These are phyloP conservation scores for Otolemur crassicaudatus DNA, from an alignment of 2,797 vertebrate species.

Conservation along the genomic window DNA sequence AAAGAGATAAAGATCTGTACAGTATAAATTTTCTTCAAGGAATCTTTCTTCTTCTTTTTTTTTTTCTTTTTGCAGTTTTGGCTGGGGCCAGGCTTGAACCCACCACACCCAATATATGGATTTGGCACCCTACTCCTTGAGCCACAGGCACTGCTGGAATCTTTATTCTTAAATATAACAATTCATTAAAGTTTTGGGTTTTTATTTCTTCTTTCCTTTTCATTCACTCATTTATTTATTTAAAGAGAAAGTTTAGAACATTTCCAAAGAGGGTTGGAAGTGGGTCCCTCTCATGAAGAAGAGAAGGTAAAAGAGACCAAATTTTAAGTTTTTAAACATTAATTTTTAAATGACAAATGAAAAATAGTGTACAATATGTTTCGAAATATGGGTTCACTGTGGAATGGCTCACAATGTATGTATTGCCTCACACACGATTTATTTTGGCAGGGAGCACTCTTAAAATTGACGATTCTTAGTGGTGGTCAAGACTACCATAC, in stretches of 20 bases:
- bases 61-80: no score
- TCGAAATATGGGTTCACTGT: not conserved
- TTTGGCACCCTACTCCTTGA: no score
- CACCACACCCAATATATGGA: no score
- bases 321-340: not conserved
- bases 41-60: not conserved
- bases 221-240: no score
- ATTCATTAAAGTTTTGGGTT: not conserved
- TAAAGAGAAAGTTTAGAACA: no score
- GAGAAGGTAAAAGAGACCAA: not conserved
- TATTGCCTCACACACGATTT: not conserved
- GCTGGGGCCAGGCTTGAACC: no score
- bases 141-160: not conserved
- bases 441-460: not conserved
- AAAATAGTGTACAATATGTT: not conserved
- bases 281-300: no score
- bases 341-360: not conserved
- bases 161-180: constrained; percentile 1
- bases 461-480: not conserved
- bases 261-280: no score
- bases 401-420: not conserved
- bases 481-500: not conserved
- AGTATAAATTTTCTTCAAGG: not conserved
- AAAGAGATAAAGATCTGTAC: not conserved
- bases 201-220: not conserved